A percentile compares a stretch with the other conserved stretches of the same genome.
Evolutionary conservation across 2,888 invertebrate genomes (phyloP).

Genomic region (Cerastoderma edule): DNA sequence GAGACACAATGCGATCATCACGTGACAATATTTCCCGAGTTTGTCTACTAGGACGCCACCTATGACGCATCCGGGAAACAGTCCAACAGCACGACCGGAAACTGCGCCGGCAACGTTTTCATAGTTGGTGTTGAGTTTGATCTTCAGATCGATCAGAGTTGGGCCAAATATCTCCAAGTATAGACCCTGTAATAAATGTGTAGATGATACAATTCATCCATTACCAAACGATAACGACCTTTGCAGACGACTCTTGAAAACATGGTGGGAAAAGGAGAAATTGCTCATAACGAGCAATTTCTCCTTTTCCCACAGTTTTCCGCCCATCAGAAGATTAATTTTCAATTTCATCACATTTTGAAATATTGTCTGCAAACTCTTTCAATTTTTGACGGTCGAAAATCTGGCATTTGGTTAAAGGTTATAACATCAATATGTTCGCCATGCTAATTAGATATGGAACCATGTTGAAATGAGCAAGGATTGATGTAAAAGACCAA

Average conservation of each 20-base stretch:
- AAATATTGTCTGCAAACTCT: no score
- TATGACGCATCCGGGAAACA: constrained; percentile 50
- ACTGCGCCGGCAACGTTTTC: constrained; percentile 69
- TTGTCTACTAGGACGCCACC: constrained; percentile 63
- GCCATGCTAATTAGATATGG: not conserved
- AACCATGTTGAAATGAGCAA: not conserved
- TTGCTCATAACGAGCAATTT: not conserved
- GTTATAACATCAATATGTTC: not conserved
- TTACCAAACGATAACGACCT: no score
- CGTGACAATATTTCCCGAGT: constrained; percentile 56
- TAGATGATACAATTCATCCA: no score
- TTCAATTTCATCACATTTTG: no score
- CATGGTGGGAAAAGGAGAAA: no score
- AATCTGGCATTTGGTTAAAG: no score
- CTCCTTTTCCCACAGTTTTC: no score
- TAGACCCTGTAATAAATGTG: constrained; percentile 52
- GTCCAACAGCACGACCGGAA: constrained; percentile 62
- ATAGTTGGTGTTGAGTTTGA: constrained; percentile 58
- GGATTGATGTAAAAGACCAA: no score
- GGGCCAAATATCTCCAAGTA: constrained; percentile 70
- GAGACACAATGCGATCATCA: constrained; percentile 65
- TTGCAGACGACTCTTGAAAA: no score
- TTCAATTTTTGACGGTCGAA: no score
- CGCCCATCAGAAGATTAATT: no score
- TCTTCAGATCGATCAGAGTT: constrained; percentile 66